Evolutionary conservation across 30 jellyfish, hydroid and myxozoan species (phyloP).

Genomic region (Sanderia malayensis): DNA sequence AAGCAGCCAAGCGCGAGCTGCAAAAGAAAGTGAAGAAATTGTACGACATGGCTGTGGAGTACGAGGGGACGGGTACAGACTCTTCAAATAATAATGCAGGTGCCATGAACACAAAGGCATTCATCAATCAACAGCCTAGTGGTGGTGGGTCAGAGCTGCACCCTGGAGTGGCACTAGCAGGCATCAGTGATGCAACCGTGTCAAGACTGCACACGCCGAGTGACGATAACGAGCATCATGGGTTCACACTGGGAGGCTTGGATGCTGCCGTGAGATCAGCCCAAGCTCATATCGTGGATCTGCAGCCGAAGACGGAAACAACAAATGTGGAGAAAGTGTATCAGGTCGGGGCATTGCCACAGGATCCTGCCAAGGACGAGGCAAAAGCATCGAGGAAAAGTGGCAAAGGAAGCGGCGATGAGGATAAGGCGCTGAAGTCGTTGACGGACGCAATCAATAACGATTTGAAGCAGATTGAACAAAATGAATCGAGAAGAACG

Average conservation of each 20-base stretch:
- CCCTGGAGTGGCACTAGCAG: constrained; percentile 88
- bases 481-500: constrained; percentile 38
- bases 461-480: constrained; percentile 62
- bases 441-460: constrained; percentile 82
- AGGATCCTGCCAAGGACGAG: neutral
- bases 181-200: constrained; percentile 57
- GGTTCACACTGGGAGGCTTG: constrained; percentile 87
- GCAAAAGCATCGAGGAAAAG: constrained; percentile 19
- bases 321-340: constrained; percentile 46
- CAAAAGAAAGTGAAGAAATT: constrained; percentile 77
- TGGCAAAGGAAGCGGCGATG: constrained; percentile 45
- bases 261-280: constrained; percentile 51
- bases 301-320: constrained; percentile 17
- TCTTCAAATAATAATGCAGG: neutral
- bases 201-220: constrained; percentile 39
- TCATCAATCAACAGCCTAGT: constrained; percentile 19
- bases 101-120: constrained; percentile 49
- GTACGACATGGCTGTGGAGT: constrained; percentile 76
- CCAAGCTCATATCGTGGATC: constrained; percentile 55
- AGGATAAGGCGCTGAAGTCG: constrained; percentile 70
- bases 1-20: constrained; percentile 74
- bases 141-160: constrained; percentile 14
- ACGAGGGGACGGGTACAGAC: constrained; percentile 56
- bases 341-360: constrained; percentile 55
- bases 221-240: constrained; percentile 70